Conservation (phyloP, 2,888 invertebrate genomes). For the Drepana falcataria region DNA sequence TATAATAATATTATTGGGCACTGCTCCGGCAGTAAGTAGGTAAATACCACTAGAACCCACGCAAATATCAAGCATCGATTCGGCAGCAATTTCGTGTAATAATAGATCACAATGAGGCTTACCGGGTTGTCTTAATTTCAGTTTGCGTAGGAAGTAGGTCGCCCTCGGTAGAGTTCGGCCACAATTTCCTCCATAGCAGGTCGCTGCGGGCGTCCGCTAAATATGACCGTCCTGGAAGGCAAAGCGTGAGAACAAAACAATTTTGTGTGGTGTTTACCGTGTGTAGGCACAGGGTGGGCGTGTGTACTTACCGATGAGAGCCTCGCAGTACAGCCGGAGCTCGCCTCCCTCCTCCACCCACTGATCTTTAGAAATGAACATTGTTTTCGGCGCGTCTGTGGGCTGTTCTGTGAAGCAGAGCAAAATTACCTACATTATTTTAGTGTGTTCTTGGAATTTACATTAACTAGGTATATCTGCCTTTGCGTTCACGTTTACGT, state of each 20-base stretch:
- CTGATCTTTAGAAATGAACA: slow-evolving; percentile 83
- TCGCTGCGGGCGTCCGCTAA: slow-evolving; percentile 85
- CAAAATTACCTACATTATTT: slow-evolving; percentile 22
- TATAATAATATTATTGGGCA: too few species aligned
- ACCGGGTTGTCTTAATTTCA: slow-evolving; percentile 65
- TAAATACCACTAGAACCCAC: too few species aligned
- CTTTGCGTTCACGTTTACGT: neutral
- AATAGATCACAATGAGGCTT: slow-evolving; percentile 14
- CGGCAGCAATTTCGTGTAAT: neutral
- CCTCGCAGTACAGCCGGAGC: slow-evolving; percentile 87
- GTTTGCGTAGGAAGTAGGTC: slow-evolving; percentile 55
- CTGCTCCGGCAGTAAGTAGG: too few species aligned
- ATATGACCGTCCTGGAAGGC: slow-evolving; percentile 77
- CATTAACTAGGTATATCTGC: too few species aligned
- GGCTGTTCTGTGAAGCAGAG: slow-evolving; percentile 77
- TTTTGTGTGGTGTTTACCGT: neutral
- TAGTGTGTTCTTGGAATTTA: slow-evolving; percentile 10
- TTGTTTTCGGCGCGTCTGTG: slow-evolving; percentile 80
- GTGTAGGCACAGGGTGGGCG: neutral
- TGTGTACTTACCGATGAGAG: slow-evolving; percentile 82
- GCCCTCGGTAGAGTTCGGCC: slow-evolving; percentile 74
- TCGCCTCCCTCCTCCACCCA: slow-evolving; percentile 80
- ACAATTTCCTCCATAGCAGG: slow-evolving; percentile 83
- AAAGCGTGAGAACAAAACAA: neutral
- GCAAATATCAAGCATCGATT: too few species aligned